Base-by-base conservation (phyloP, 2,888 invertebrate species). In the Pimpla rufipes region DNA sequence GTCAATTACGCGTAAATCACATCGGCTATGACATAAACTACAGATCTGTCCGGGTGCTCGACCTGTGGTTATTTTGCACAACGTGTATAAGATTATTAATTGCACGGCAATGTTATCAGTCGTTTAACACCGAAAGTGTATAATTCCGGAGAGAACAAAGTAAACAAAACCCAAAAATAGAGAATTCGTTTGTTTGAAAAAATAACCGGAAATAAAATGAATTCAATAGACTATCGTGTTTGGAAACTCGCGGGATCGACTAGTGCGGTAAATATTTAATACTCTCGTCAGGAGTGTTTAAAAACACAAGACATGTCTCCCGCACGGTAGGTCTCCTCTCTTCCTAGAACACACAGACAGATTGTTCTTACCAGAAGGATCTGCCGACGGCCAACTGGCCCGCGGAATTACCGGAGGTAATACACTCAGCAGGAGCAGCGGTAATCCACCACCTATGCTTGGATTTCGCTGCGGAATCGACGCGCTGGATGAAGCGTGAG, bases 371-470 rank as follows among this genome's bases (percentile, higher is more conserved):
- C 92, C 92, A 75, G 92, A 92, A 40, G 92, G 95, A 88, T 96
- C 96, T 0, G 96, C 95, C 11, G 96, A 96, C 0, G 97, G 97
- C 97, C 96, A 97, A 91, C 96, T 96, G 6, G 96, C 96, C 55
- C 96, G 94, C 0, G 96, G 96, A 74, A 96, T 96, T 70, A 96
- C 96, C 1, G 96, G 96, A 0, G 96, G 96, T 0, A 96, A 93
- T 7, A 96, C 96, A 18, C 96, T 96, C 1, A 97, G 94, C 40
- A 96, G 93, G 8, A 96, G 94, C 93, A 96, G 94, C 0, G 96
- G 96, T 23, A 96, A 93, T 18, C 96, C 96, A 13, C 96, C 96
- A 37, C 95, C 95, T 80, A 96, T 95, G 90, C 96, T 96, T 0
- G 96, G 96, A 7, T 96, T 96, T 84, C 94, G 94, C 55, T 95